Base-by-base conservation (phyloP, 2,797 vertebrate species). In the Scomberomorus guttatus region DNA sequence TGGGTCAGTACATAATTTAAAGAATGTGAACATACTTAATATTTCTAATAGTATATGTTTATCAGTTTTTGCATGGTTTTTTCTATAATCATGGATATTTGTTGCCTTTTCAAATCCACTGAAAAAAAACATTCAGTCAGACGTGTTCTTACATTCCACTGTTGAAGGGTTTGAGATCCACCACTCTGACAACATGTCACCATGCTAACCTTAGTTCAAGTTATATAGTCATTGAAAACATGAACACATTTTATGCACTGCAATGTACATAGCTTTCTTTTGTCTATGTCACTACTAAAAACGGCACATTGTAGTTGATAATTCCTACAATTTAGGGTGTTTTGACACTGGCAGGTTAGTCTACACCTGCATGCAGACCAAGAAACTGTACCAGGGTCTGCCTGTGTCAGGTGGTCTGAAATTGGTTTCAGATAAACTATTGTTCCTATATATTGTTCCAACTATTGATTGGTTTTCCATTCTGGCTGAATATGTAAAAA, bases 11-110 rank as follows among this genome's bases (percentile, higher is more conserved):
- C 34, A 64, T 46, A 0, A 9, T 48, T 54, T 17, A 34, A 63
- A 58, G 58, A 75, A 62, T 65, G 57, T 55, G 4, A 82, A 56
- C 4, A 46, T 6, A 37, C 14, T n/a, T 24, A 18, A 71, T 24
- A 25, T 58, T 44, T 56, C 39, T 60, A 18, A 44, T 57, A 18
- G 34, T 61, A 15, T 39, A 27, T 55, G 24, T 56, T 74, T 13
- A 11, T 64, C 48, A 0, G 18, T n/a, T 82, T 66, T 67, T 75
- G 65, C 82, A 78, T 56, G 65, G 66, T 63, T 34, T 75, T 72
- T 70, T 9, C 2, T 55, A 7, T 69, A n/a, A 51, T 76, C 11
- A 64, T 60, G 3, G 22, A 29, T 65, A 57, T 77, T 62, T 72
- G 46, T 70, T 29, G 25, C 42, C 25, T 65, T 25, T 59, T 65